Base-by-base conservation (phyloP, 2,888 invertebrate species). In the Chaitophorus viminalis region DNA sequence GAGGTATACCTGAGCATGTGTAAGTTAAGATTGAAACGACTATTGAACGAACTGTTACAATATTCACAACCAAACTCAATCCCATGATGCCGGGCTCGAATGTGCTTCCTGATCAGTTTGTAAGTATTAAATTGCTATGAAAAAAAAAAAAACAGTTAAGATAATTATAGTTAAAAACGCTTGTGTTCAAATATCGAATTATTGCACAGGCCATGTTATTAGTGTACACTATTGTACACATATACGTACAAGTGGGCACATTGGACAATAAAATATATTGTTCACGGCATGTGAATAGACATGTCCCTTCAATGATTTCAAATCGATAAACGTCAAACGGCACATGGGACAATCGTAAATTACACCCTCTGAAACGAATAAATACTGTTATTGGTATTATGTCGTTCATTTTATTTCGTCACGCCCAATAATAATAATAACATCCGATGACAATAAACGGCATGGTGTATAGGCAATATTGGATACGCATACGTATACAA, bases 301-400 rank as follows among this genome's bases (percentile, higher is more conserved):
- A 91, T 96, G 96, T 83, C 93, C 93, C 90, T 94, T 94, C 90
- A 95, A 91, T 87, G 93, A 92, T 3, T 93, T 91, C n/a, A 94
- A 93, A 90, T 94, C 94, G 89, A 94, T 94, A 90, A 95, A 96
- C 25, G 93, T 92, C 90, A 94, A 93, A 88, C 93, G 93, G 91
- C 96, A 96, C 90, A 95, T 94, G 0, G 95, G 94, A 91, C 96
- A 96, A 90, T 95, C 94, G 90, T 95, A 95, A 83, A 93, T 82
- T 46, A 88, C 88, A 33, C 86, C 78, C 36, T 85, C 89, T 89
- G 88, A 70, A 88, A 89, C 39, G n/a, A 88, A 77, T 33, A 70
- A 82, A 18, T 14, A 65, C 60, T 29, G 68, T 31, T 29, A 72
- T n/a, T 25, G 29, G 9, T 68, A 29, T n/a, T 25, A 25, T 3